phyloP scores from a whole-genome alignment of 2,797 vertebrate genomes.

The Peromyscus eremicus region DNA sequence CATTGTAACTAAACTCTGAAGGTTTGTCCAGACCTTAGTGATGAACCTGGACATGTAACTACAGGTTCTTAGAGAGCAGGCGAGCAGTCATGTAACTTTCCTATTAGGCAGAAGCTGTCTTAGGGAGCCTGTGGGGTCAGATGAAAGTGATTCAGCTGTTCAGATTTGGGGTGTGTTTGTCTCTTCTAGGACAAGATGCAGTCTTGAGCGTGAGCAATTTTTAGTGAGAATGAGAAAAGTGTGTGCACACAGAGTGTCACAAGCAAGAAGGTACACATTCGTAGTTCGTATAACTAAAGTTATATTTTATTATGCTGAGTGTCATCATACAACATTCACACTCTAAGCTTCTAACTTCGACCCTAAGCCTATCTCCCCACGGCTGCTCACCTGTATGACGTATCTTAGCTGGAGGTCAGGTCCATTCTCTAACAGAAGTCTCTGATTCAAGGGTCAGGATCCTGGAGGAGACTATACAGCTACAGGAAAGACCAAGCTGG shows the following conservation, averaged over 20 bases:
- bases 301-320: not conserved
- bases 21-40: fast-evolving
- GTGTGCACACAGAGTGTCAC: no score
- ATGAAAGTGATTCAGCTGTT: no score
- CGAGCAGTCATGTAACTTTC: fast-evolving
- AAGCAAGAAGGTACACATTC: not conserved
- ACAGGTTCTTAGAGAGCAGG: fast-evolving
- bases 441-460: not conserved
- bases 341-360: not conserved
- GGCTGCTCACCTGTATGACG: not conserved
- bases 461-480: not conserved
- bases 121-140: not conserved
- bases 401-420: not conserved
- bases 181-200: not conserved
- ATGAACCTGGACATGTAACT: not conserved
- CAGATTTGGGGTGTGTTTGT: no score
- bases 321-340: not conserved
- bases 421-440: not conserved
- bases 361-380: not conserved
- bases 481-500: not conserved
- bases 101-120: no score
- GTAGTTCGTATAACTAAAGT: not conserved
- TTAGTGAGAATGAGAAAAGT: not conserved
- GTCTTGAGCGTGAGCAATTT: not conserved
- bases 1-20: fast-evolving